phyloP scores from a whole-genome alignment of 2,797 vertebrate genomes.

The Macropodus opercularis region DNA sequence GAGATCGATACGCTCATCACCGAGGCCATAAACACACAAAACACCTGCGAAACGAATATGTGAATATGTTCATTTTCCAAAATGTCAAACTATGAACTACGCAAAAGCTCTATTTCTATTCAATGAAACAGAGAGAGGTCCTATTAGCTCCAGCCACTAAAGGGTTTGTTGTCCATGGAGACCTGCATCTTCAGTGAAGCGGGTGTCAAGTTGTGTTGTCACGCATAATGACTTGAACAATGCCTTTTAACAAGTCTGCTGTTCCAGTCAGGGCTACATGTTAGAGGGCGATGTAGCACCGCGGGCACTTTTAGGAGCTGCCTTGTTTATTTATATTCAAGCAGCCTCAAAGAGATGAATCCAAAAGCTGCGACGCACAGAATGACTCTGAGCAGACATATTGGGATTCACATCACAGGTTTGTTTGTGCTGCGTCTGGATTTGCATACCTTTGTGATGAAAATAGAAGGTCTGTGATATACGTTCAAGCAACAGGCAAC shows the following conservation, averaged over 20 bases:
- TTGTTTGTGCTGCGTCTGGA: slow-evolving; percentile 8
- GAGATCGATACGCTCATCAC: too few species aligned
- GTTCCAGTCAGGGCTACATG: slow-evolving; percentile 14
- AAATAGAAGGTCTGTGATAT: slow-evolving; percentile 15
- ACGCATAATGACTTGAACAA: not conserved
- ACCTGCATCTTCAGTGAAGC: not conserved
- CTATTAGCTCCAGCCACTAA: not conserved
- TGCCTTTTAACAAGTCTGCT: slow-evolving; percentile 6
- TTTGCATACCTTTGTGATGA: slow-evolving; percentile 36
- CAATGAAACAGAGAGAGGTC: not conserved
- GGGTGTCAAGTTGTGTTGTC: slow-evolving; percentile 3
- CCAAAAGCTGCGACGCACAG: not conserved
- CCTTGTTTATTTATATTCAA: slow-evolving; percentile 39
- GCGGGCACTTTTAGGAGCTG: not conserved
- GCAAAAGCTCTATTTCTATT: too few species aligned
- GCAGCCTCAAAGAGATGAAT: slow-evolving; percentile 3
- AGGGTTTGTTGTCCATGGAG: not conserved
- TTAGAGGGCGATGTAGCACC: slow-evolving; percentile 21
- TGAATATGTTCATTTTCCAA: too few species aligned
- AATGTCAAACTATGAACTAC: too few species aligned
- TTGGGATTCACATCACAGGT: slow-evolving; percentile 23
- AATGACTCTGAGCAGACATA: slow-evolving; percentile 33
- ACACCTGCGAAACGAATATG: too few species aligned
- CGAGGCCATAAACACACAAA: too few species aligned
- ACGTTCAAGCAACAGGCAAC: not conserved